Evolutionary conservation across 2,888 invertebrate species (phyloP), one percentile per base, ranked within the genome.

Genomic region (Drosophila formosana): DNA sequence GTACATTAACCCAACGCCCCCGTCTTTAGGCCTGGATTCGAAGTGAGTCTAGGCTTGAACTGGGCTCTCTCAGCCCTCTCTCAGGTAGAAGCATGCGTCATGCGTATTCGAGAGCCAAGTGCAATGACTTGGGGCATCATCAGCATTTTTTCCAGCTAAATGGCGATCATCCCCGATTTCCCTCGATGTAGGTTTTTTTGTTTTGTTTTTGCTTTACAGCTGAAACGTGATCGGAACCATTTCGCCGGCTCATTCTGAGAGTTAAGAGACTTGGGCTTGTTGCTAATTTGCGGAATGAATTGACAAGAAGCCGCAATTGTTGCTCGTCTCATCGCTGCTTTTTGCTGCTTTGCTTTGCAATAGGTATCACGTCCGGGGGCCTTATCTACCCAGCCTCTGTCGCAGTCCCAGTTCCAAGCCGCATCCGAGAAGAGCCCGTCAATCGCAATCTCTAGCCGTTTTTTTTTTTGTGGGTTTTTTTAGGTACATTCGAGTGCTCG

Each of bases 161-260:
- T 55, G 11, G 26, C 39, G 58, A 53, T 13, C 67, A 67, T 30
- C 39, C 25, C 53, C 30, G 30, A 18, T 51, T 34, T 0, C 11
- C 23, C 26, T 3, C 26, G 23, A 34, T 72, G 51, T 30, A 41
- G 43, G 52, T 18, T 49, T 43, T 55, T 37, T 32, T 37, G 4
- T 23, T 23, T 11, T 4, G 37, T 37, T 37, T 11, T 34, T 4
- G 11, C 53, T 72, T 77, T 63, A 80, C 61, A 23, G 62, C 34
- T 23, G 32, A 78, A 75, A 80, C 80, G 83, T 80, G 83, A 83
- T 78, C 66, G 47, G 45, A 58, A 11, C 53, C 34, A 51, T 43
- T 63, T 43, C 7, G 23, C 7, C 13, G 13, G 18, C 23, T 56
- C 4, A 49, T 25, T 49, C 32, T 6, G 41, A 55, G 18, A 46